Evolutionary conservation across 2,113 vertebrate genomes (phyloP).

Genomic region (Raja brachyura): DNA sequence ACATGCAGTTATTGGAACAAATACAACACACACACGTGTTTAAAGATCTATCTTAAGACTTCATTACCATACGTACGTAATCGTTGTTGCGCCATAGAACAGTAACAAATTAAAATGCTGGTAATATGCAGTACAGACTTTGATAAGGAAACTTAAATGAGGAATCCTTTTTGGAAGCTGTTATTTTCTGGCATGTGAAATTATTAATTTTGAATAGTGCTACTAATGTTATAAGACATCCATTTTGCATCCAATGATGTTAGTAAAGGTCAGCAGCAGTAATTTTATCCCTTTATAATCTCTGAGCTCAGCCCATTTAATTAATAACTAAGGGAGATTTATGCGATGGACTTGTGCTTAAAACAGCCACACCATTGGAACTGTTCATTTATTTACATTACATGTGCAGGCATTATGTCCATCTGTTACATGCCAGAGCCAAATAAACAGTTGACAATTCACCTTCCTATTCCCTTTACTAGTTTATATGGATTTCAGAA

Average conservation of each 20-base stretch:
- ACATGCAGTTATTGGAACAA: slow-evolving; percentile 19
- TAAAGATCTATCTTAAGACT: slow-evolving; percentile 25
- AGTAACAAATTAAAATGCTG: not conserved
- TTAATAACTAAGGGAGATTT: not conserved
- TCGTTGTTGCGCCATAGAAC: not conserved
- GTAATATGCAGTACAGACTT: not conserved
- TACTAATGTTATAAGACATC: not conserved
- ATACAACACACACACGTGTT: not conserved
- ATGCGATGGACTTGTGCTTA: not conserved
- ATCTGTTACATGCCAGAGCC: not conserved
- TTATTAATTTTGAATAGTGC: not conserved
- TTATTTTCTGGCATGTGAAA: not conserved
- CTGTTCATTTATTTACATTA: not conserved
- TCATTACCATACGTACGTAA: slow-evolving; percentile 10
- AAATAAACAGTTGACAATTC: not conserved
- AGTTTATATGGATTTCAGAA: not conserved
- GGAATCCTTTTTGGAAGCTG: not conserved
- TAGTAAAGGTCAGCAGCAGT: not conserved
- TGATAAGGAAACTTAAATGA: not conserved
- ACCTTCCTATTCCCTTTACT: not conserved
- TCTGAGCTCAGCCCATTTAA: not conserved
- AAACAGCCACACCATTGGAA: not conserved
- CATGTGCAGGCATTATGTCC: not conserved
- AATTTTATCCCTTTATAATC: not conserved
- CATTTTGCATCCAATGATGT: not conserved